phyloP scores from a whole-genome alignment of 2,113 vertebrate species.

The Heliornis fulica region DNA sequence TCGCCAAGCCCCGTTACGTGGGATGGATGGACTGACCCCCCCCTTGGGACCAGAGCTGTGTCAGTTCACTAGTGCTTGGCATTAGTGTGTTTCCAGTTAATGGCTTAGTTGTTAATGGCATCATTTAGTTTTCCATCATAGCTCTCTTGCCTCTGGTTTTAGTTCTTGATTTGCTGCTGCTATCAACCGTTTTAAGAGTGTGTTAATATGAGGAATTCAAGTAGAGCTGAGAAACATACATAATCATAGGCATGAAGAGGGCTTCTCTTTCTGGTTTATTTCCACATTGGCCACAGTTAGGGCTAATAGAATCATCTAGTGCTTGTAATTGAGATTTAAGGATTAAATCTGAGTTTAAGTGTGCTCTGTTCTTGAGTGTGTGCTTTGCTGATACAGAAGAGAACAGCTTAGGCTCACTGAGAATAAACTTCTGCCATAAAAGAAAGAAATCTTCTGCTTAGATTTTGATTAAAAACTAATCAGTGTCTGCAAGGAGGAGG shows the following conservation, averaged over 20 bases:
- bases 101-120: background rate
- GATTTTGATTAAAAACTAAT: background rate
- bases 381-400: background rate
- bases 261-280: background rate
- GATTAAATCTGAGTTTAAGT: too few species aligned
- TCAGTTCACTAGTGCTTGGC: background rate
- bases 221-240: background rate
- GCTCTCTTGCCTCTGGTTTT: background rate
- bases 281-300: background rate
- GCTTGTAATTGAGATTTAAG: background rate
- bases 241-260: background rate
- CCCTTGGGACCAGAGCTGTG: background rate
- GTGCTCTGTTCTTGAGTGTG: background rate
- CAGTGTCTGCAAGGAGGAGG: background rate
- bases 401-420: background rate
- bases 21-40: background rate
- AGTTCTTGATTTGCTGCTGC: background rate
- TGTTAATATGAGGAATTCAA: background rate
- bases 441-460: background rate
- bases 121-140: background rate
- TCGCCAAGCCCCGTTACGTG: background rate
- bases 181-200: background rate
- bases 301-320: background rate
- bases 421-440: background rate
- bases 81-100: background rate